phyloP scores from a whole-genome alignment of 2,113 vertebrate species.

The Capreolus pygargus region DNA sequence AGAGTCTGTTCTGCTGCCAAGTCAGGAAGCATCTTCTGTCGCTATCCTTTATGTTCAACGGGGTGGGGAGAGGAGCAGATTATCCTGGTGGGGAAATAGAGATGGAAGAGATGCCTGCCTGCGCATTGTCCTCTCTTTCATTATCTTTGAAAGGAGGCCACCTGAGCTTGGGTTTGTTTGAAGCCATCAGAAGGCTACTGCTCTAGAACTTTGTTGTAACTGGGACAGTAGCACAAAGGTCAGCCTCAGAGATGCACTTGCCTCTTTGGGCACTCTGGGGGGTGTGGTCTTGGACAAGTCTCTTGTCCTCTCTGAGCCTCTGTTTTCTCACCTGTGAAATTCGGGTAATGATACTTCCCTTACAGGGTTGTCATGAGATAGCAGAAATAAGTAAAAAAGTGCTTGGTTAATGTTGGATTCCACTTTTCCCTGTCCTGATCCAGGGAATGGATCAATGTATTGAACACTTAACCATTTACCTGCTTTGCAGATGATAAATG shows the following conservation, averaged over 20 bases:
- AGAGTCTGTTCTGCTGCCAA: neutral
- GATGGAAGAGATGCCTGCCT: neutral
- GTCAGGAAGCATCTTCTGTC: neutral
- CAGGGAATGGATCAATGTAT: neutral
- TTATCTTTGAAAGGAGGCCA: neutral
- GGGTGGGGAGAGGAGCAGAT: neutral
- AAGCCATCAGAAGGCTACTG: neutral
- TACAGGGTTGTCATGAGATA: neutral
- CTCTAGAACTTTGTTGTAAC: conserved; percentile 12
- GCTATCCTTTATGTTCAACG: neutral
- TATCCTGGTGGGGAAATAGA: neutral
- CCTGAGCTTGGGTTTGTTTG: neutral
- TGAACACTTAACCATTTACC: neutral
- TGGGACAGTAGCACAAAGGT: neutral
- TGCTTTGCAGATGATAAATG: neutral
- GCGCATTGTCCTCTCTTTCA: neutral
- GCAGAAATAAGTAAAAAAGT: neutral
- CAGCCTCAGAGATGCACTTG: neutral
- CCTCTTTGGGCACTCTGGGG: neutral
- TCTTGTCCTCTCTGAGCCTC: neutral
- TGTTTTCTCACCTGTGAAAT: neutral
- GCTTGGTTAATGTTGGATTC: neutral
- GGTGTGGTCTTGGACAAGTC: neutral
- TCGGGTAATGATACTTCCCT: neutral
- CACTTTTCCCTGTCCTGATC: neutral